Evolutionary conservation across 2,888 invertebrate genomes (phyloP).

Genomic region (Sisyra terminalis): DNA sequence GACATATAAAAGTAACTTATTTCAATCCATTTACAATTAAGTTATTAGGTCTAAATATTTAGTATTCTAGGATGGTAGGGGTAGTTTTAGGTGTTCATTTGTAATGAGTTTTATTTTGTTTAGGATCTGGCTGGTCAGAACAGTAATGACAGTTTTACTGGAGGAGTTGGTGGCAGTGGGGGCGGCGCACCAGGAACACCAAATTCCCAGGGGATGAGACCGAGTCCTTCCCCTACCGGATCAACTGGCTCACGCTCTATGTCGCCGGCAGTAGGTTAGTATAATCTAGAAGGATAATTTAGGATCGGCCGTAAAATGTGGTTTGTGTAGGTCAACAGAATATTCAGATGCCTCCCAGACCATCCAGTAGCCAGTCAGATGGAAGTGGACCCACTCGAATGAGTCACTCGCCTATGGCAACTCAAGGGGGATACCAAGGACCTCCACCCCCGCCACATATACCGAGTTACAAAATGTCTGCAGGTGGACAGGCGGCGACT

Average conservation of each 20-base stretch:
- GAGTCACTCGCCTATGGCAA: slow-evolving; percentile 54
- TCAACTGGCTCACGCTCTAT: slow-evolving; percentile 91
- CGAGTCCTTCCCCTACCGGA: slow-evolving; percentile 85
- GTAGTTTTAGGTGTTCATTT: slow-evolving; percentile 13
- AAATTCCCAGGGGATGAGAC: slow-evolving; percentile 68
- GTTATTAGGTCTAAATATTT: no score
- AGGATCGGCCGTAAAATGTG: background rate
- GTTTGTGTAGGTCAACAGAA: slow-evolving; percentile 61
- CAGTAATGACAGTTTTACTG: slow-evolving; percentile 74
- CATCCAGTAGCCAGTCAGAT: slow-evolving; percentile 63
- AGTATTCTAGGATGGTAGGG: no score
- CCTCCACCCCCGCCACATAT: slow-evolving; percentile 22
- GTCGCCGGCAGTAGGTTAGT: slow-evolving; percentile 93
- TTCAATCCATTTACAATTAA: no score
- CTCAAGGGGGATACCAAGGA: slow-evolving; percentile 24
- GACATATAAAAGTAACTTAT: no score
- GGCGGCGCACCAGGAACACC: slow-evolving; percentile 50
- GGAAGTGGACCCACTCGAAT: slow-evolving; percentile 43
- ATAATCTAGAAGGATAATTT: no score
- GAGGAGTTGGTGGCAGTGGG: slow-evolving; percentile 34
- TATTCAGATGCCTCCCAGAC: slow-evolving; percentile 91
- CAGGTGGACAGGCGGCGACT: slow-evolving; percentile 28
- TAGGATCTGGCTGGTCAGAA: slow-evolving; percentile 78
- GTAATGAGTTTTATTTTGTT: slow-evolving; percentile 21
- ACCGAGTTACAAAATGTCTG: slow-evolving; percentile 14